Percentiles rank a stretch among this genome's conserved stretches.
These are phyloP conservation scores for Tanytarsus gracilentus DNA, from an alignment of 2,888 invertebrate genomes.

Conservation along the genomic window DNA sequence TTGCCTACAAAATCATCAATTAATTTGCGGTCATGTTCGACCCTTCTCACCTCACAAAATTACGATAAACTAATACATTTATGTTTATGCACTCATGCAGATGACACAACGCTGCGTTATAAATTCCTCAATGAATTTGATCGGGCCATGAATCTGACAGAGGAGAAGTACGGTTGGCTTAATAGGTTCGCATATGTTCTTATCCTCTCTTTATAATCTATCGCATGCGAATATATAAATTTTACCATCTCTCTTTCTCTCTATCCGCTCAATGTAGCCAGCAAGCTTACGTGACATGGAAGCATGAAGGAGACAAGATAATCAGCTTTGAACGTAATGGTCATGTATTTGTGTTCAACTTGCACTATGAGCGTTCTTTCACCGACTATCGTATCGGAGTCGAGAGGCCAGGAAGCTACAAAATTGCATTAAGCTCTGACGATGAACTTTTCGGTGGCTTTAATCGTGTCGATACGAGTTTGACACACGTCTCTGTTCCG, in stretches of 20 bases:
- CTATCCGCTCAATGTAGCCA: background rate
- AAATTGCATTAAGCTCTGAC: constrained; percentile 71
- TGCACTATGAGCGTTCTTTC: constrained; percentile 85
- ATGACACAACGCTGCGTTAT: constrained; percentile 80
- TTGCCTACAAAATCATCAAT: background rate
- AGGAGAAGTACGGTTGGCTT: constrained; percentile 85
- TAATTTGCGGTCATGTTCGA: background rate
- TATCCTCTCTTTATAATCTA: background rate
- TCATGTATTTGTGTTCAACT: constrained; percentile 90
- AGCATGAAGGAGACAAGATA: constrained; percentile 92
- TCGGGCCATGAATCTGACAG: constrained; percentile 77
- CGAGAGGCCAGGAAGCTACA: constrained; percentile 75
- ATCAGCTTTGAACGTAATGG: constrained; percentile 89
- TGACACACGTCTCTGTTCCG: constrained; percentile 54
- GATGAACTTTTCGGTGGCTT: constrained; percentile 69
- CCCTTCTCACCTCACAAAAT: background rate
- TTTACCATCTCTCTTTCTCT: background rate
- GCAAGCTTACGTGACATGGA: constrained; percentile 76
- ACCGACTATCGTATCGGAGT: constrained; percentile 90
- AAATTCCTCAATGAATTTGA: constrained; percentile 91
- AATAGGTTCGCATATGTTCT: constrained; percentile 39
- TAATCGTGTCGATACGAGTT: constrained; percentile 57
- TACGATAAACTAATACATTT: background rate
- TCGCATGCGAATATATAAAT: background rate
- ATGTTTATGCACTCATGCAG: constrained; percentile 37